Conservation (phyloP, 1,140 invertebrate genomes). For the Sitodiplosis mosellana region DNA sequence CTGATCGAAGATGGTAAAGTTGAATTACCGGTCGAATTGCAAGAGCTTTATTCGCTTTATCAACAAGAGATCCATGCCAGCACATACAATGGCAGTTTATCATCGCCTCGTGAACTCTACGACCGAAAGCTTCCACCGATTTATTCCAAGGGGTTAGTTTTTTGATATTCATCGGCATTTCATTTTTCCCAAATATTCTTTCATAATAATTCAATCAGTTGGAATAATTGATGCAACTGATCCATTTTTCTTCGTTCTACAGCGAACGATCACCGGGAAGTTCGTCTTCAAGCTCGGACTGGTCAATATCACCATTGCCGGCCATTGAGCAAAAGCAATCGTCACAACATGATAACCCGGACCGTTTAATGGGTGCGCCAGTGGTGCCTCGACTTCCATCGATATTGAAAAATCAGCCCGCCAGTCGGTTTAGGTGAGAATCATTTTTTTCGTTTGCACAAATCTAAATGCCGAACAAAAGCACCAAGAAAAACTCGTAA, state of each 20-base stretch:
- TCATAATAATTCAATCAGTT: too few species aligned
- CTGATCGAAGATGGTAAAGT: conserved; percentile 63
- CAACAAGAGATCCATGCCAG: conserved; percentile 67
- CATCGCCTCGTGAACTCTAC: conserved; percentile 6
- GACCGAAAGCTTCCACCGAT: conserved; percentile 23
- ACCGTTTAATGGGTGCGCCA: conserved; percentile 20
- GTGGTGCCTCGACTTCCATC: conserved; percentile 19
- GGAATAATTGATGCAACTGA: too few species aligned
- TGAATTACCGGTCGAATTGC: conserved; percentile 53
- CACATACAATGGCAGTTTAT: conserved; percentile 21
- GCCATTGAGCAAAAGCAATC: conserved; percentile 11
- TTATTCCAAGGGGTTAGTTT: conserved; percentile 19
- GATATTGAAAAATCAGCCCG: conserved; percentile 1
- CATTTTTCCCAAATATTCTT: too few species aligned
- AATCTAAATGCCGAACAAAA: too few species aligned
- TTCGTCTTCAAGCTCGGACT: conserved; percentile 24
- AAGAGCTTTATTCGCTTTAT: conserved; percentile 70
- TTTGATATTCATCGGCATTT: neutral
- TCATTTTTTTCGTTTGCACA: too few species aligned
- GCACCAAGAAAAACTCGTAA: too few species aligned
- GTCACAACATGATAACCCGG: conserved; percentile 10
- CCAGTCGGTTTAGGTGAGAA: conserved; percentile 1
- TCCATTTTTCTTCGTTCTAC: too few species aligned
- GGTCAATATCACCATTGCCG: conserved; percentile 21
- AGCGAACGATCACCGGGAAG: conserved; percentile 12